Evolutionary conservation across 2,797 vertebrate species (phyloP).

Genomic region (Prionace glauca): DNA sequence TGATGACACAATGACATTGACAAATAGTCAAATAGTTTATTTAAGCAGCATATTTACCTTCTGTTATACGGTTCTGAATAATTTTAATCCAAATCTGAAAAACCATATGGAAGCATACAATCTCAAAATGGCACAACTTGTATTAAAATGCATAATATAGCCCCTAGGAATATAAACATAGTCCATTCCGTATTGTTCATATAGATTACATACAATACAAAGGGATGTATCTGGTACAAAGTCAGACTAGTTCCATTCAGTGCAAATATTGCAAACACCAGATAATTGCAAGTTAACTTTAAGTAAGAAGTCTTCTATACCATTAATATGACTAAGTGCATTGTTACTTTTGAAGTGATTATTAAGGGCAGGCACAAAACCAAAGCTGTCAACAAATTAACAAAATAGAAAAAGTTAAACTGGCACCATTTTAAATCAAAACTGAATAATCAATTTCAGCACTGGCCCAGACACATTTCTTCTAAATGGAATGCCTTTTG

Average conservation of each 20-base stretch:
- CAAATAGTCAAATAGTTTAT: slow-evolving; percentile 59
- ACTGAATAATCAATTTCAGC: background rate
- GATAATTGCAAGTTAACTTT: background rate
- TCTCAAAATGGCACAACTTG: slow-evolving; percentile 31
- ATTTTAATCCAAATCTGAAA: slow-evolving; percentile 42
- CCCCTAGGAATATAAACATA: slow-evolving; percentile 32
- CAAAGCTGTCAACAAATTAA: background rate
- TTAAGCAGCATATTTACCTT: slow-evolving; percentile 51
- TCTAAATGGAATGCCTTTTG: slow-evolving; percentile 24
- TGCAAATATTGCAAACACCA: slow-evolving; percentile 35
- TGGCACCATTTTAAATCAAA: slow-evolving; percentile 28
- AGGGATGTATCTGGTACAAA: slow-evolving; percentile 14
- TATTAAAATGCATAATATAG: slow-evolving; percentile 31
- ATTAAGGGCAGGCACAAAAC: background rate
- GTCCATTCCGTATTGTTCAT: slow-evolving; percentile 26
- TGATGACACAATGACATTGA: slow-evolving; percentile 41
- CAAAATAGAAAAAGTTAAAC: background rate
- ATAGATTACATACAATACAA: slow-evolving; percentile 18
- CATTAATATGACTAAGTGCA: background rate
- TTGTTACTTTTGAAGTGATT: slow-evolving; percentile 8
- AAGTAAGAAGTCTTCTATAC: background rate
- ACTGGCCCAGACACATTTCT: background rate
- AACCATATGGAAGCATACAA: slow-evolving; percentile 2
- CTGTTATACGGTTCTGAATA: slow-evolving; percentile 40
- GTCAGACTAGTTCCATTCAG: slow-evolving; percentile 18